A percentile compares a stretch with the other conserved stretches of the same genome.
phyloP scores from a whole-genome alignment of 2,888 invertebrate genomes.

The Linnaemya vulpina region DNA sequence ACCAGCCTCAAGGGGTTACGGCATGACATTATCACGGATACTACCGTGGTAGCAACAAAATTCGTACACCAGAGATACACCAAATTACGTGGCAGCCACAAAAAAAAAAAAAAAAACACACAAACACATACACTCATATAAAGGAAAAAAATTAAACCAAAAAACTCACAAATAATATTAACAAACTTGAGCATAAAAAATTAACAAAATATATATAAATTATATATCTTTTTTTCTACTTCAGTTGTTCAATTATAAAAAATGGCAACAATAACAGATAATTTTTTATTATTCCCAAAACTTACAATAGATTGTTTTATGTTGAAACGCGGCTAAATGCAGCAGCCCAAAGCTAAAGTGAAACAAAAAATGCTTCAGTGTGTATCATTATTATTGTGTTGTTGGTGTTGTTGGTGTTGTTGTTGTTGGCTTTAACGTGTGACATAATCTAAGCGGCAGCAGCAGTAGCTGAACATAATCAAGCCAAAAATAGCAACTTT shows the following conservation, averaged over 20 bases:
- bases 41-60: constrained; percentile 54
- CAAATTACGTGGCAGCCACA: constrained; percentile 57
- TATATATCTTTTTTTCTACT: not conserved
- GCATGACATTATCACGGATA: constrained; percentile 63
- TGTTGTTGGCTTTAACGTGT: constrained; percentile 34
- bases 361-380: constrained; percentile 37
- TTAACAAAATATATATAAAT: not conserved
- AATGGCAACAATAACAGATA: constrained; percentile 48
- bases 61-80: constrained; percentile 43
- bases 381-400: not conserved
- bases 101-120: no score
- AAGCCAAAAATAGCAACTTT: constrained; percentile 35
- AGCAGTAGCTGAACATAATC: constrained; percentile 3
- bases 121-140: no score
- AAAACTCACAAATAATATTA: constrained; percentile 1
- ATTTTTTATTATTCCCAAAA: constrained; percentile 32
- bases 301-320: constrained; percentile 56
- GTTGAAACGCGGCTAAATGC: constrained; percentile 52
- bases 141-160: not conserved
- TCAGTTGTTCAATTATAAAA: constrained; percentile 23
- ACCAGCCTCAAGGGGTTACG: constrained; percentile 65
- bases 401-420: not conserved
- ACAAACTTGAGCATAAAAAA: constrained; percentile 6
- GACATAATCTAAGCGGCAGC: constrained; percentile 55
- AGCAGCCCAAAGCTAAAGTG: constrained; percentile 51